phyloP scores from a whole-genome alignment of 1,140 invertebrate species.

The Aethina tumida region DNA sequence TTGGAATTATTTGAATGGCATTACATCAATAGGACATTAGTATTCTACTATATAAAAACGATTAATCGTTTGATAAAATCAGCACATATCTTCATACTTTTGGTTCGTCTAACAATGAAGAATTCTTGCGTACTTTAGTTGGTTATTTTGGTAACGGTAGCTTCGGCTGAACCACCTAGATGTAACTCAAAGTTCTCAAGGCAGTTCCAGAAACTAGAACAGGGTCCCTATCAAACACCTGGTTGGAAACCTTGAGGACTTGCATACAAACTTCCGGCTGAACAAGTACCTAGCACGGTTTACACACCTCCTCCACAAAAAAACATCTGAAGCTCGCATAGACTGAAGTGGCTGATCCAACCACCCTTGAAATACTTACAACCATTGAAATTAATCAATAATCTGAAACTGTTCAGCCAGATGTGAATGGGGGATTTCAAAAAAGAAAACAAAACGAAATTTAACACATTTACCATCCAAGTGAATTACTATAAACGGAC shows the following conservation, averaged over 20 bases:
- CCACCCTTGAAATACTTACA: constrained; percentile 21
- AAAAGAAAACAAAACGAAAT: constrained; percentile 36
- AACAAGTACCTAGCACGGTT: constrained; percentile 5
- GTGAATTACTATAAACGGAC: constrained; percentile 41
- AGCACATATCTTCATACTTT: too few relatives aligned
- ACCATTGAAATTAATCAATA: constrained; percentile 11
- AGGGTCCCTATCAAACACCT: constrained; percentile 10
- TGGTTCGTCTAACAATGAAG: too few relatives aligned
- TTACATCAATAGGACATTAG: too few relatives aligned
- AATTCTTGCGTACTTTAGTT: too few relatives aligned
- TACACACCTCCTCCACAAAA: constrained; percentile 6
- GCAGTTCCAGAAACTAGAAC: constrained; percentile 5
- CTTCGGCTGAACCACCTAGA: too few relatives aligned
- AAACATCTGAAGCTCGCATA: constrained; percentile 1
- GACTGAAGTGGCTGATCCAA: constrained; percentile 6
- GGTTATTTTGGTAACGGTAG: too few relatives aligned
- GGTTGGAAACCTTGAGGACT: constrained; percentile 14
- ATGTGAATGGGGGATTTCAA: constrained; percentile 8
- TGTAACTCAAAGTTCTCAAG: too few relatives aligned
- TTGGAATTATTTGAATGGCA: too few relatives aligned
- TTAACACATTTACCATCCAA: constrained; percentile 44
- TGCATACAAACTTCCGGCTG: constrained; percentile 7
- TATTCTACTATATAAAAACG: too few relatives aligned
- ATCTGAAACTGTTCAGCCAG: constrained; percentile 9
- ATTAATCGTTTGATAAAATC: too few relatives aligned